phyloP scores from a whole-genome alignment of 2,113 vertebrate genomes.

The Xiphophorus couchianus region DNA sequence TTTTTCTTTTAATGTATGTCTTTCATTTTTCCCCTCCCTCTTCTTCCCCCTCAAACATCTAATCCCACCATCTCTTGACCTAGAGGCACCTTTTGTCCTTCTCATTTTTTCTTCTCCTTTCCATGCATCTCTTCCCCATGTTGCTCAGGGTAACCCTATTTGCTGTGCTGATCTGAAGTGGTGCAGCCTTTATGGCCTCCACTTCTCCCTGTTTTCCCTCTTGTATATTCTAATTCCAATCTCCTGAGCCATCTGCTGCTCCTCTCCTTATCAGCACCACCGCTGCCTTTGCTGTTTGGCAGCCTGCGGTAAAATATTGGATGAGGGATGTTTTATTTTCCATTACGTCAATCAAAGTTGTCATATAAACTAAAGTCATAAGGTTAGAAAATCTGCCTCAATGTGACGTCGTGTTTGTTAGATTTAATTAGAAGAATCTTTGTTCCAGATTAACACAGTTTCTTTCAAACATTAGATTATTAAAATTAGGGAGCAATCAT shows the following conservation, averaged over 20 bases:
- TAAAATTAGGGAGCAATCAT: not conserved
- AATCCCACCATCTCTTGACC: conserved; percentile 64
- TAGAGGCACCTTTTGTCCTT: conserved; percentile 67
- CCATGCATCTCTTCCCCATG: conserved; percentile 31
- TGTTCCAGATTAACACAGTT: not conserved
- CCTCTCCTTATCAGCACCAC: conserved; percentile 51
- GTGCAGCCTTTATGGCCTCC: conserved; percentile 71
- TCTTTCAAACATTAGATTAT: not conserved
- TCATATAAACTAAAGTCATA: conserved; percentile 16
- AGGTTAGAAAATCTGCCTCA: not conserved
- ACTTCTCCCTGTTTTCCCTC: conserved; percentile 65
- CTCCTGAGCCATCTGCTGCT: conserved; percentile 69
- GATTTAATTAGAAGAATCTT: not conserved
- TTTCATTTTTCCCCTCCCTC: conserved; percentile 24
- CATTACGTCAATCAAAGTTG: conserved; percentile 11
- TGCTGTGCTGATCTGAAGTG: conserved; percentile 81
- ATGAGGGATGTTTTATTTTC: not conserved
- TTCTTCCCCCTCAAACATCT: conserved; percentile 22
- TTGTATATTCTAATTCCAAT: conserved; percentile 72
- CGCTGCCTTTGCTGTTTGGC: conserved; percentile 55
- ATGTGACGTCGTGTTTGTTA: too few relatives aligned
- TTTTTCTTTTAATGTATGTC: not conserved
- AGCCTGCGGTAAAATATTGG: conserved; percentile 45
- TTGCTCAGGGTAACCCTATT: conserved; percentile 78
- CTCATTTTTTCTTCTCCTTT: conserved; percentile 20